Evolutionary conservation across 2,888 invertebrate genomes (phyloP).

Genomic region (Philereme vetulata): DNA sequence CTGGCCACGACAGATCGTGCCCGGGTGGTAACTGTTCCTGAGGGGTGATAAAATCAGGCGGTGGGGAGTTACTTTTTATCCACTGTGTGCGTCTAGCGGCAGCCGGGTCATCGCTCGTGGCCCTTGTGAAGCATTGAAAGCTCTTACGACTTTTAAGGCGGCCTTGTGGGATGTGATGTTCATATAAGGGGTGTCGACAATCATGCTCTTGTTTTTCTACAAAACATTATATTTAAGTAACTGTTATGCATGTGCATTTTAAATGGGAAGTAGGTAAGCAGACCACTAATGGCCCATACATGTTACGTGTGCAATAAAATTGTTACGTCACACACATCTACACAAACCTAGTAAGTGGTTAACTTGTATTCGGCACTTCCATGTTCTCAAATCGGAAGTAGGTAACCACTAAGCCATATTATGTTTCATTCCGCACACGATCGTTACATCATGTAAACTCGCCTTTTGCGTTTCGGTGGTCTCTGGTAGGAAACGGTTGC

Average conservation of each 20-base stretch:
- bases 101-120: no score
- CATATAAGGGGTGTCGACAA: no score
- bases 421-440: slow-evolving; percentile 38
- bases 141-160: no score
- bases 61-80: no score
- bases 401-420: slow-evolving; percentile 32
- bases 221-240: not conserved
- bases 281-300: slow-evolving; percentile 8
- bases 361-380: slow-evolving; percentile 22
- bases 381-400: slow-evolving; percentile 43
- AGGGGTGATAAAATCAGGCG: no score
- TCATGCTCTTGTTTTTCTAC: no score
- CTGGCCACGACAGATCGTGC: no score
- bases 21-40: no score
- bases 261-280: slow-evolving; percentile 25
- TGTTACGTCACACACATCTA: slow-evolving; percentile 20
- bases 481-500: slow-evolving; percentile 66
- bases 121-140: no score
- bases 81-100: no score
- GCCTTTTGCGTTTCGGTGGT: slow-evolving; percentile 41
- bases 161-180: no score
- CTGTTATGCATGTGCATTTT: slow-evolving; percentile 11
- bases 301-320: slow-evolving; percentile 8
- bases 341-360: slow-evolving; percentile 42
- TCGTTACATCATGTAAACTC: slow-evolving; percentile 45